These are phyloP conservation scores for Eristalis arbustorum DNA, from an alignment of 2,888 invertebrate species.

Conservation along the genomic window DNA sequence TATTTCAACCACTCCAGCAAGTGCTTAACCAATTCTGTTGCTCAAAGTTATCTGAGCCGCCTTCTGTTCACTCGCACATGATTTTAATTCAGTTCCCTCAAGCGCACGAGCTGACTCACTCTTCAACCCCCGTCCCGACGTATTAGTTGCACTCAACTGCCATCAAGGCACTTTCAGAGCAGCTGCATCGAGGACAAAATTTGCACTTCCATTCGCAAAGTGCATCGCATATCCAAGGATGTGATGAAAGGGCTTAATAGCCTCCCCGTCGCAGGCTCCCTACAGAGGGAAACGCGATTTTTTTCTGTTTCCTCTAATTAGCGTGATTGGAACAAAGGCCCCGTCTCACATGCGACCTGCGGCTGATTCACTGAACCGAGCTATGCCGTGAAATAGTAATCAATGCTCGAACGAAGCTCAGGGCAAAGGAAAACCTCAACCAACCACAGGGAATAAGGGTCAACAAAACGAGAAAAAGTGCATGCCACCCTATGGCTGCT, in stretches of 20 bases:
- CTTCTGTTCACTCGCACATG: background rate
- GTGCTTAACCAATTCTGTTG: conserved; percentile 3
- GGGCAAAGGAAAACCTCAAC: conserved; percentile 25
- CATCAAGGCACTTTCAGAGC: conserved; percentile 5
- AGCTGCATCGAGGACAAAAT: background rate
- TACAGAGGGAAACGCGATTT: background rate
- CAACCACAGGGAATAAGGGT: conserved; percentile 41
- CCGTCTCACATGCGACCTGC: conserved; percentile 11
- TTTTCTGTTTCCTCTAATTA: conserved; percentile 47
- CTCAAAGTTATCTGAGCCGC: background rate
- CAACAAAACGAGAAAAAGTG: conserved; percentile 10
- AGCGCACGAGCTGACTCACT: too few relatives aligned
- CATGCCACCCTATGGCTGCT: background rate
- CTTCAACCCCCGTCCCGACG: too few relatives aligned
- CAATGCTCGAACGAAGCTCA: conserved; percentile 26
- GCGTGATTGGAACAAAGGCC: conserved; percentile 42
- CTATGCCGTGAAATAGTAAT: conserved; percentile 49
- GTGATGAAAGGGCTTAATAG: background rate
- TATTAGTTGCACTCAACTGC: background rate
- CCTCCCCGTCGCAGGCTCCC: background rate
- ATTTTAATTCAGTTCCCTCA: background rate
- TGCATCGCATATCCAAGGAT: conserved; percentile 14
- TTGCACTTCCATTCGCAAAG: conserved; percentile 7
- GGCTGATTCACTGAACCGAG: conserved; percentile 33
- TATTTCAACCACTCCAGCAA: too few relatives aligned